Conservation (phyloP, 2,888 invertebrate species). For the Habrosyne pyritoides region DNA sequence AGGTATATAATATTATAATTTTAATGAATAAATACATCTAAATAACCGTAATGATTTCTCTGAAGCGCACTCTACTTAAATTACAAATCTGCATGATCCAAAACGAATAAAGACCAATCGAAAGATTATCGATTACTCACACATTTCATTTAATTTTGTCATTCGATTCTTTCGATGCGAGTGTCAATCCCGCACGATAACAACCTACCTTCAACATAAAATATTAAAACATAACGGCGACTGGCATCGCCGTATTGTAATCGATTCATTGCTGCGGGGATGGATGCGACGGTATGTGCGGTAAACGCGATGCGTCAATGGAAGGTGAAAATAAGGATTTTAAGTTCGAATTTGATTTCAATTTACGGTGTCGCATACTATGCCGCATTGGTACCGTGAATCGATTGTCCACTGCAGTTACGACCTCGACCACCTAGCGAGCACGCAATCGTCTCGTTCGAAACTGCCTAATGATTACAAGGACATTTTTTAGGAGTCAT, state of each 20-base stretch:
- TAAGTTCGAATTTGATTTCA: constrained; percentile 56
- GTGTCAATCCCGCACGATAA: constrained; percentile 47
- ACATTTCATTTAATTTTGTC: constrained; percentile 41
- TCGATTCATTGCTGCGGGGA: constrained; percentile 34
- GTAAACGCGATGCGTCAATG: constrained; percentile 36
- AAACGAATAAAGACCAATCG: constrained; percentile 47
- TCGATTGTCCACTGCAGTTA: constrained; percentile 79
- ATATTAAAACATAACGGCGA: constrained; percentile 28
- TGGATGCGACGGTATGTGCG: constrained; percentile 3
- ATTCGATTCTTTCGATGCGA: constrained; percentile 52
- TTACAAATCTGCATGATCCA: constrained; percentile 43
- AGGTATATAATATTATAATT: neutral
- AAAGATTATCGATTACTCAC: constrained; percentile 46
- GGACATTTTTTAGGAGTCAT: constrained; percentile 38
- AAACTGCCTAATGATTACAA: constrained; percentile 53
- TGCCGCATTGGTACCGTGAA: constrained; percentile 76
- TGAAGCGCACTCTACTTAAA: constrained; percentile 26
- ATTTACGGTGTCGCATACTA: constrained; percentile 71
- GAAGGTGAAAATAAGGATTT: constrained; percentile 34
- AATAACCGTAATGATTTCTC: neutral
- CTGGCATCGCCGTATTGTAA: constrained; percentile 28
- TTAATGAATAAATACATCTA: neutral
- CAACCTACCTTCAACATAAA: constrained; percentile 40
- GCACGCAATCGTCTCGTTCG: constrained; percentile 74
- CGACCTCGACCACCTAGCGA: constrained; percentile 72